A percentile compares a stretch with the other conserved stretches of the same genome.
Conservation (phyloP, 2,113 vertebrate species). For the Mobula birostris region DNA sequence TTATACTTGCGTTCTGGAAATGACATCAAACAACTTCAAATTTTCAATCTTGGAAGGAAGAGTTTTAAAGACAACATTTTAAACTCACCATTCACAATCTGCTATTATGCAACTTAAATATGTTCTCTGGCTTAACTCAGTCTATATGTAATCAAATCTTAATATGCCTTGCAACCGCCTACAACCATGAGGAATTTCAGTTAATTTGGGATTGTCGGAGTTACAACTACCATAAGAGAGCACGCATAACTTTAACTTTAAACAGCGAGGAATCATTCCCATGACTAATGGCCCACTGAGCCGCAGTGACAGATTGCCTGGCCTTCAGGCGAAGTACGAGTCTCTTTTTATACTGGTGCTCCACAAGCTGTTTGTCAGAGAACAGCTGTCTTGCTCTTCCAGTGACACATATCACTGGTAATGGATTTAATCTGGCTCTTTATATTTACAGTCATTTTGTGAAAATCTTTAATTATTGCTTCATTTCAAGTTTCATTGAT, state of each 20-base stretch:
- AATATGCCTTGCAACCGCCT: neutral
- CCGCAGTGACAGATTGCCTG: neutral
- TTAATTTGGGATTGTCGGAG: neutral
- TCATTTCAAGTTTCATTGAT: neutral
- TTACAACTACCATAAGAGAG: neutral
- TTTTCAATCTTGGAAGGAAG: no score
- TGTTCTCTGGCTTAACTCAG: neutral
- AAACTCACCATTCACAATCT: neutral
- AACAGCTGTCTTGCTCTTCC: constrained; percentile 10
- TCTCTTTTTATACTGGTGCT: neutral
- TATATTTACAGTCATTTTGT: neutral
- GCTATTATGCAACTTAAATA: no score
- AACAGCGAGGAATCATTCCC: neutral
- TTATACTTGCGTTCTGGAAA: no score
- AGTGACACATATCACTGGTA: neutral
- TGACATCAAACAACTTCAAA: no score
- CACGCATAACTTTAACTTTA: neutral
- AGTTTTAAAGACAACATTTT: neutral
- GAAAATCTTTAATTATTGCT: neutral
- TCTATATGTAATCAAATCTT: neutral
- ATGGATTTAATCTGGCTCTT: neutral
- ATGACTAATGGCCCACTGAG: neutral
- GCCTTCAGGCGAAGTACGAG: neutral
- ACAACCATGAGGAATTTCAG: neutral
- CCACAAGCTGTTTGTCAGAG: neutral